phyloP scores from a whole-genome alignment of 2,113 vertebrate species.

The Tenrec ecaudatus region DNA sequence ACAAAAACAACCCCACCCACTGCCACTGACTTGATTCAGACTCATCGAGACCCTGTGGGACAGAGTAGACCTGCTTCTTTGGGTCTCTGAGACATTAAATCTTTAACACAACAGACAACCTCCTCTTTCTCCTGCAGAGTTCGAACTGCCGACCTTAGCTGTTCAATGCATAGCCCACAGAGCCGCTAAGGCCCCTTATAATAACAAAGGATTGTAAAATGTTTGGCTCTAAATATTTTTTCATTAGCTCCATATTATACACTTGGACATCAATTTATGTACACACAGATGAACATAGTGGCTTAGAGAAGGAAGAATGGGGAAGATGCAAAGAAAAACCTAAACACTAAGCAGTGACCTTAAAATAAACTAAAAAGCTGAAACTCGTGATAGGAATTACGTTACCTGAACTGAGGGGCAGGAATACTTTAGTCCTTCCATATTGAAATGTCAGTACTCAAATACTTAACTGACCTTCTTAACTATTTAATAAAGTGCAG shows the following conservation, averaged over 20 bases:
- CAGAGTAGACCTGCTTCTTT: too few species aligned
- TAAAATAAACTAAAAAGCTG: conserved; percentile 46
- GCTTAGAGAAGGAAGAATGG: not conserved
- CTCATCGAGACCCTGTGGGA: too few species aligned
- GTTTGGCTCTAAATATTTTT: not conserved
- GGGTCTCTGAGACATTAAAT: too few species aligned
- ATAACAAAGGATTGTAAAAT: conserved; percentile 23
- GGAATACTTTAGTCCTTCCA: not conserved
- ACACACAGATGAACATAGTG: not conserved
- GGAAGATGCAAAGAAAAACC: not conserved
- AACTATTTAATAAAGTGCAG: conserved; percentile 54
- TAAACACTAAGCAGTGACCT: not conserved
- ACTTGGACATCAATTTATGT: not conserved
- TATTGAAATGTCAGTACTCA: not conserved
- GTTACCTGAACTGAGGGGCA: not conserved
- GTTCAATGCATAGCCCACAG: too few species aligned
- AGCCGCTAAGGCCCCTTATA: not conserved
- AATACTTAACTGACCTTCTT: conserved; percentile 10
- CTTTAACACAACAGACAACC: too few species aligned
- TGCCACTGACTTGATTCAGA: too few species aligned
- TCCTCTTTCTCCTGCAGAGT: too few species aligned
- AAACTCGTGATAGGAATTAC: not conserved
- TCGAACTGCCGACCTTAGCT: too few species aligned
- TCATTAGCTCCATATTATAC: not conserved
- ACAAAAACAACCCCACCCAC: too few species aligned